These are phyloP conservation scores for Xiphorhynchus elegans DNA, from an alignment of 2,113 vertebrate genomes.

Conservation along the genomic window DNA sequence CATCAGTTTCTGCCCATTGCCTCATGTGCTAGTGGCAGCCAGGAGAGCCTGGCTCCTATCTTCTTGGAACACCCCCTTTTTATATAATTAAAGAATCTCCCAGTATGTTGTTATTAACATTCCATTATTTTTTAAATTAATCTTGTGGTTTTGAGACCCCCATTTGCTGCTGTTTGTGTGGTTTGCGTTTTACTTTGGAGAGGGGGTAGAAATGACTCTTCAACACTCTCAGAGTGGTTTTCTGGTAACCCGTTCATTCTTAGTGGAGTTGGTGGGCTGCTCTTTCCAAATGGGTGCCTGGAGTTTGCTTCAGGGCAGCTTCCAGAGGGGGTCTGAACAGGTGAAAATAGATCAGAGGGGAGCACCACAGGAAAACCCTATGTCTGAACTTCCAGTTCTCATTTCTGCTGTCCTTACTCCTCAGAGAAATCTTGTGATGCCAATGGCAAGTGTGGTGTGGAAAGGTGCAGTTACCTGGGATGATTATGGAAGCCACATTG, in stretches of 20 bases:
- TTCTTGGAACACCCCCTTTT: neutral
- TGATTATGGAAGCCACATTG: neutral
- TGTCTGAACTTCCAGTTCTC: accelerated
- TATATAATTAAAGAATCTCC: neutral
- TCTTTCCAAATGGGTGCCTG: neutral
- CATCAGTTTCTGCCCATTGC: neutral
- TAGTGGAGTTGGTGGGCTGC: neutral
- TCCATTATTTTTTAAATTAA: neutral
- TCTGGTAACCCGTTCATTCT: neutral
- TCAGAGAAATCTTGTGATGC: neutral
- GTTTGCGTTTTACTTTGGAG: neutral
- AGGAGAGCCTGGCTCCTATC: neutral
- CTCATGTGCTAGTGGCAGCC: neutral
- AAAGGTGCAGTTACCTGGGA: neutral
- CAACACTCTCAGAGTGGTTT: neutral
- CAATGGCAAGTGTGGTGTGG: accelerated
- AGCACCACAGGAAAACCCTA: neutral
- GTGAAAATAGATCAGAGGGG: neutral
- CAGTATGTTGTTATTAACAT: neutral
- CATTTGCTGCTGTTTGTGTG: neutral
- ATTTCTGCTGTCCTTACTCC: neutral
- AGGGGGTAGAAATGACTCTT: neutral
- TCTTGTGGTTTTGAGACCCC: neutral
- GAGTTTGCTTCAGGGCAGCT: neutral
- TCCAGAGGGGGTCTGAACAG: neutral